These are phyloP conservation scores for Geotrupes spiniger DNA, from an alignment of 2,888 invertebrate species.

Conservation along the genomic window DNA sequence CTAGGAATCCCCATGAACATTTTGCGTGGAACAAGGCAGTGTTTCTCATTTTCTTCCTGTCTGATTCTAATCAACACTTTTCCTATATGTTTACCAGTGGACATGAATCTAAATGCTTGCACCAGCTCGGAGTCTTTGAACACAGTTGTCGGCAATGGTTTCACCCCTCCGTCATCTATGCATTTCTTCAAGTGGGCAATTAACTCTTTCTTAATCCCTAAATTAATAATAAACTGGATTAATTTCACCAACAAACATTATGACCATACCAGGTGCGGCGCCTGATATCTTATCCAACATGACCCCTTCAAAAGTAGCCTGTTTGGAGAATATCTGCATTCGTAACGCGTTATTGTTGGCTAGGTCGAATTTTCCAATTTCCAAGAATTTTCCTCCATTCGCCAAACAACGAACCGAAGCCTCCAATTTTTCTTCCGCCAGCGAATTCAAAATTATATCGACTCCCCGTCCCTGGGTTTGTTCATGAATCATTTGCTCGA, in stretches of 20 bases:
- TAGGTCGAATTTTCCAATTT: conserved; percentile 83
- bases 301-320: conserved; percentile 67
- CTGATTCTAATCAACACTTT: conserved; percentile 57
- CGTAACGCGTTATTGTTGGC: conserved; percentile 61
- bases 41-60: conserved; percentile 34
- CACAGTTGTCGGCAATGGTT: conserved; percentile 64
- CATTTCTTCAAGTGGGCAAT: too few species aligned
- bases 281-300: conserved; percentile 59
- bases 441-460: conserved; percentile 84
- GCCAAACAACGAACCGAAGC: conserved; percentile 63
- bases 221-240: too few species aligned
- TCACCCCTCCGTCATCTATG: conserved; percentile 57
- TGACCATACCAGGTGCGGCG: not conserved
- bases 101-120: conserved; percentile 65
- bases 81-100: conserved; percentile 75
- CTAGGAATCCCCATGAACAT: conserved; percentile 27
- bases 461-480: conserved; percentile 85
- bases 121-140: conserved; percentile 67
- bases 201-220: too few species aligned
- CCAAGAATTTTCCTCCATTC: conserved; percentile 66
- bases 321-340: conserved; percentile 53
- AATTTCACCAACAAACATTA: too few species aligned
- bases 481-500: conserved; percentile 79
- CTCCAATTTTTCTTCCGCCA: conserved; percentile 84
- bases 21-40: not conserved